Evolutionary conservation across 2,797 vertebrate species (phyloP), one percentile per base, ranked within the genome.

Genomic region (Alca torda): DNA sequence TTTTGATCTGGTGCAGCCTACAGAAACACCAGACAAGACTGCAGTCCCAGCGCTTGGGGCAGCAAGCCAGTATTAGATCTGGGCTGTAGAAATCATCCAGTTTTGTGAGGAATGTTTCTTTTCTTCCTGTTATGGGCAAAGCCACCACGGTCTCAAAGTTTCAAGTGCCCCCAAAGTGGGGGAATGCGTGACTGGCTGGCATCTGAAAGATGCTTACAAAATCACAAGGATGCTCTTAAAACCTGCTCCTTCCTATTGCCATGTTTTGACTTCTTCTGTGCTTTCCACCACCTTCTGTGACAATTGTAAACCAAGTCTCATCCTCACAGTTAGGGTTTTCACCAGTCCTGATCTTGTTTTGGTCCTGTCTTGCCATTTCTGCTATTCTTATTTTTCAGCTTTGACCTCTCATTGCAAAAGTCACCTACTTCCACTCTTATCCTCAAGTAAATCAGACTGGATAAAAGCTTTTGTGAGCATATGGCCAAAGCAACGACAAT

Each of bases 21-120:
- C 35, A 63, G 61, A 64, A 79, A 11, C 19, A 60, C 16, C 14
- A 74, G 39, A 68, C 3, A 10, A 31, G 25, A 63, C 3, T 77
- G 23, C 25, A 43, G 41, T 24, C 50, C 23, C 41, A 68, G 31
- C 0, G 0, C 26, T 54, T 16, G 20, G 14, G 23, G n/a, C 23
- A 78, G 19, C 8, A 60, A 72, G 8, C 4, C 37, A 31, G 16
- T 61, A 48, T 84, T 92, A 89, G 20, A 74, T 21, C 21, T 0
- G 2, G 24, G 17, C 19, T 81, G 9, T 43, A 78, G 53, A 83
- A 89, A 80, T 31, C 4, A 13, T 20, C 30, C 9, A 69, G n/a
- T 50, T 73, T 69, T 76, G 10, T 26, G 54, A 75, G 4, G 19
- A 56, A 16, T 16, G 3, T 41, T 84, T 76, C 1, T 13, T 69